Evolutionary conservation across 2,888 invertebrate species (phyloP).

Genomic region (Xestoiulus laeticollis): DNA sequence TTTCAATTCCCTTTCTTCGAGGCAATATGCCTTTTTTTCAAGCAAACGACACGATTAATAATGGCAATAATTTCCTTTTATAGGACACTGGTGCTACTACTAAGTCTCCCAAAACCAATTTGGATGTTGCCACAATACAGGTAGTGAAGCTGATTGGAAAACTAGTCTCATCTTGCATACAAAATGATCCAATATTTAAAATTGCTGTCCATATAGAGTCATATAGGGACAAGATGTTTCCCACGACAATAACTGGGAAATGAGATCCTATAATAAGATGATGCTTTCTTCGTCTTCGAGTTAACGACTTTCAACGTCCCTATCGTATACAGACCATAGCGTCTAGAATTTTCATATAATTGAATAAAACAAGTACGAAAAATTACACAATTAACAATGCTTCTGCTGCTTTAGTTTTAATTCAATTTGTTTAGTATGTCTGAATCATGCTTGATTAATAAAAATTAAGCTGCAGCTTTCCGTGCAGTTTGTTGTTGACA

Average conservation of each 20-base stretch:
- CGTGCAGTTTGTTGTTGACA: not conserved
- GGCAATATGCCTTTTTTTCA: constrained; percentile 32
- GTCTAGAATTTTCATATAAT: too few relatives aligned
- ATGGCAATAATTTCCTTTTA: constrained; percentile 21
- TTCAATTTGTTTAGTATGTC: too few relatives aligned
- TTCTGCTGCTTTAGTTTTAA: too few relatives aligned
- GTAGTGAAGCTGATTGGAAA: constrained; percentile 22
- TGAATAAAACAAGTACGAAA: too few relatives aligned
- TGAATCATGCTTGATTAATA: too few relatives aligned
- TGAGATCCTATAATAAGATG: not conserved
- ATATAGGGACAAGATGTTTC: not conserved
- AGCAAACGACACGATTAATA: constrained; percentile 30
- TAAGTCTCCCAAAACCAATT: constrained; percentile 33
- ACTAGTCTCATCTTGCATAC: not conserved
- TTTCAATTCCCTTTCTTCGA: constrained; percentile 27
- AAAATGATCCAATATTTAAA: not conserved
- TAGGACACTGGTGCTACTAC: constrained; percentile 23
- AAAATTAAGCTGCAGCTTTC: too few relatives aligned
- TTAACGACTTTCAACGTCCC: not conserved
- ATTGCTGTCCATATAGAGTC: not conserved
- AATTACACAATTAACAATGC: too few relatives aligned
- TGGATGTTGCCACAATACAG: constrained; percentile 21
- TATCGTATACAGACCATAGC: not conserved
- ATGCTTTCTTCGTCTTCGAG: not conserved
- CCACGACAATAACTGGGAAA: not conserved